Base-by-base conservation (phyloP, 2,888 invertebrate genomes). In the Eupithecia vulgata region DNA sequence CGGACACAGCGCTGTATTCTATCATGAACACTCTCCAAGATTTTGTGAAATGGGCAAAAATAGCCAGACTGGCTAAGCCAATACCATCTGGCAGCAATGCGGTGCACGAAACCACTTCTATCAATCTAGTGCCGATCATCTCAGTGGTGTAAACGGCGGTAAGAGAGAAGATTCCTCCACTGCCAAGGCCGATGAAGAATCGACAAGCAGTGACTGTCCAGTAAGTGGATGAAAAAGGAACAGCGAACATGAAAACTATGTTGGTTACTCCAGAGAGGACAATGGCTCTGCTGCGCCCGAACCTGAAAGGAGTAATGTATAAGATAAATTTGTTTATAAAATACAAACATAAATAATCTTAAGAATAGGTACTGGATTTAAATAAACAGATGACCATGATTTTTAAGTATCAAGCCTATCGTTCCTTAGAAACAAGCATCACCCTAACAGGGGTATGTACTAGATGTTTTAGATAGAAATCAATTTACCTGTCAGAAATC, bases 151-250 rank as follows among this genome's bases (percentile, higher is more conserved):
- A 88, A 0, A 91, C 88, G 40, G 87, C 72, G 17, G 86, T 84
- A 5, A 87, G 78, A 17, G 97, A 95, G 95, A 97, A 96, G 0
- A 96, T 96, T 12, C 97, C 97, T 61, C 97, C 97, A 7, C 96
- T 96, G 1, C 96, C 96, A 59, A 96, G 85, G 0, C 97, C 97
- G 12, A 95, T 95, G 17, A 96, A 85, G 81, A 97, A 96, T 78
- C 97, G 81, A 69, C 96, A 89, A 0, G 95, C 65, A 57, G 96
- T 93, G 79, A 97, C 96, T 0, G 81, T 82, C 88, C 88, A 89
- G 73, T 84, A 91, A 61, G 95, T 95, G 1, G 96, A 95, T 0
- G 96, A 95, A 61, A 96, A 92, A 0, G 96, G 95, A 25, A 96
- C 95, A 0, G 94, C 92, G 17, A 96, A 90, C 78, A 97, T 97